Base-by-base conservation (phyloP, 2,797 vertebrate genomes). In the Sebastes flavidus region DNA sequence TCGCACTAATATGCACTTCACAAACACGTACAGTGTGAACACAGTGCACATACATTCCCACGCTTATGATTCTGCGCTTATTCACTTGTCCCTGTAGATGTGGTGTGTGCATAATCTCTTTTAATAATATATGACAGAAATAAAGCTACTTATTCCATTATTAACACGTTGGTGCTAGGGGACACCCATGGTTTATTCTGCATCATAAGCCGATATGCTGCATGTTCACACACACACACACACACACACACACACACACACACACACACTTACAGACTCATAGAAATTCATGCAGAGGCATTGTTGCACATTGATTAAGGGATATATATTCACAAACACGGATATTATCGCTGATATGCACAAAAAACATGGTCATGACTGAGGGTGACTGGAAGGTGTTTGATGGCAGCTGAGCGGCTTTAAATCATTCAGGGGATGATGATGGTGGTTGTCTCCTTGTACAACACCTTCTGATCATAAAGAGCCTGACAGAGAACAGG, bases 51-150 rank as follows among this genome's bases (percentile, higher is more conserved):
- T 18, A 75, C 67, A 54, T 59, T 54, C 27, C 10, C 55, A 72
- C 66, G 27, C 49, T 49, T 71, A 22, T 34, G 56, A 49, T 70
- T 85, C 71, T 24, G 32, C 8, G 20, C 65, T 65, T 81, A 66
- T 78, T 86, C 71, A 80, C 85, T 82, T 82, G 60, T 87, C 80
- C 69, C 84, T 68, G 74, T 73, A 77, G 75, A 87, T 55, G 76
- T 34, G 34, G 52, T 77, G 32, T 88, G 82, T 81, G 81, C 82
- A 88, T 87, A 86, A 92, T 88, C 81, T 77, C 77, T 86, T 81
- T 93, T 81, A 94, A 93, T 91, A 91, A 92, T 92, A 89, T 81
- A 93, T 89, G 84, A 88, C 61, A 86, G 75, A 86, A 81, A 87
- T 80, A 81, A 90, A 90, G 74, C 77, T 86, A 86, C 78, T 75